Evolutionary conservation across 2,113 vertebrate species (phyloP), one percentile per base, ranked within the genome.

Genomic region (Rhodinocichla rosea): DNA sequence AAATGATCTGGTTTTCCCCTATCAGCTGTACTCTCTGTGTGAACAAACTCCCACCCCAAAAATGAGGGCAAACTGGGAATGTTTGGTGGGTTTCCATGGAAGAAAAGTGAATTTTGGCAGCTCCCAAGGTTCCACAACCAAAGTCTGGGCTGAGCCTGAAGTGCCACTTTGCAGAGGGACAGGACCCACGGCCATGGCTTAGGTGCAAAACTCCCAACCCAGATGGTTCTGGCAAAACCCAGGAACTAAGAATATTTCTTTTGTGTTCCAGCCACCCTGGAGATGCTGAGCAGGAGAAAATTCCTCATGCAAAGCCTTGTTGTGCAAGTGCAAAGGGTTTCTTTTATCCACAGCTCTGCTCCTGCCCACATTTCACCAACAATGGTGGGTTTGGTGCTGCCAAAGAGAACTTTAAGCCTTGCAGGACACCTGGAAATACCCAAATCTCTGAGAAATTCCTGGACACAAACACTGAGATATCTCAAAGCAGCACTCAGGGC

Each of bases 101-200:
- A n/a, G 10, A 16, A 9, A 27, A 50, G 33, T 7, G 44, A 73
- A 49, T 6, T 11, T 4, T 11, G 17, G 77, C 19, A n/a, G 24
- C 49, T 71, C 44, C 22, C 45, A 18, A 5, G 2, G 39, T 50
- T 39, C 28, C 75, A 73, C 49, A 33, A 30, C 11, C 88, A 24
- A 4, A 1, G 0, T 3, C 40, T 37, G 16, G 0, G 33, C 53
- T 44, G 39, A 35, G 4, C 28, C 86, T 11, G 1, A 37, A 21
- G 40, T 12, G 60, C 8, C 60, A 40, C 71, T 47, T 11, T 24
- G 45, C 82, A 35, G 26, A 9, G 39, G 40, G 19, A 49, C 24
- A 50, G 19, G 17, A 81, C 39, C 19, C 4, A 0, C 1, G 35
- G 23, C 53, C 26, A 5, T 1, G 11, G n/a, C 18, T 67, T 5